A percentile compares a stretch with the other conserved stretches of the same genome.
These are phyloP conservation scores for Fukomys damarensis DNA, from an alignment of 2,113 vertebrate genomes.

Conservation along the genomic window DNA sequence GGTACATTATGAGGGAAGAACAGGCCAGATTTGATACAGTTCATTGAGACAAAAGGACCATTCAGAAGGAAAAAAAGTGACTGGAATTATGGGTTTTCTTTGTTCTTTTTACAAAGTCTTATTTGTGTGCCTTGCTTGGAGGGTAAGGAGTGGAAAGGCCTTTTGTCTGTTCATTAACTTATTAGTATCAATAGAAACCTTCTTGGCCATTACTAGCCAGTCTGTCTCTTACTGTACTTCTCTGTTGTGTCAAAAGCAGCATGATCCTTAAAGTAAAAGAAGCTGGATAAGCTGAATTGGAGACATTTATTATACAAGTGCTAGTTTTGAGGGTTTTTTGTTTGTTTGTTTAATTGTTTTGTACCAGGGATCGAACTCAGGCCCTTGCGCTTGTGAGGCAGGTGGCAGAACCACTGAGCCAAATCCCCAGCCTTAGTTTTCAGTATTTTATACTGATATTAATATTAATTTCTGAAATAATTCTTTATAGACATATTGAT, in stretches of 20 bases:
- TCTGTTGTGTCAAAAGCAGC: constrained; percentile 64
- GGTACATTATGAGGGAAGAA: constrained; percentile 42
- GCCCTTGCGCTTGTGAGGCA: too few relatives aligned
- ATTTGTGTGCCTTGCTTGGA: constrained; percentile 62
- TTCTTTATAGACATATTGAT: not conserved
- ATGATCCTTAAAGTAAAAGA: constrained; percentile 35
- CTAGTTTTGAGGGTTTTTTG: constrained; percentile 24
- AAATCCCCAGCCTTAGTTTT: too few relatives aligned
- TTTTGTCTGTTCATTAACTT: constrained; percentile 70
- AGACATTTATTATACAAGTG: constrained; percentile 37
- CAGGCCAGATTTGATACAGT: constrained; percentile 57
- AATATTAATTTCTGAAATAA: not conserved
- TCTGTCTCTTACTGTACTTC: constrained; percentile 9
- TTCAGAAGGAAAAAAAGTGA: constrained; percentile 43
- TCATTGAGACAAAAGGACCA: constrained; percentile 65
- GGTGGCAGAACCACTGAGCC: too few relatives aligned
- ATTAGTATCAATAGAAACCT: constrained; percentile 62
- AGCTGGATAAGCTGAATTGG: constrained; percentile 26
- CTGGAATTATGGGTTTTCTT: constrained; percentile 62
- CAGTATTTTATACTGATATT: constrained; percentile 11
- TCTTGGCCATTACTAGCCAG: constrained; percentile 49
- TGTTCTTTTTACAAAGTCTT: constrained; percentile 63
- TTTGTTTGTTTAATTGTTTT: too few relatives aligned
- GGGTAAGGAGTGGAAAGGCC: not conserved
- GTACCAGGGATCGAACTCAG: too few relatives aligned